These are phyloP conservation scores for Nautilus pompilius DNA, from an alignment of 1,140 invertebrate species.

Conservation along the genomic window DNA sequence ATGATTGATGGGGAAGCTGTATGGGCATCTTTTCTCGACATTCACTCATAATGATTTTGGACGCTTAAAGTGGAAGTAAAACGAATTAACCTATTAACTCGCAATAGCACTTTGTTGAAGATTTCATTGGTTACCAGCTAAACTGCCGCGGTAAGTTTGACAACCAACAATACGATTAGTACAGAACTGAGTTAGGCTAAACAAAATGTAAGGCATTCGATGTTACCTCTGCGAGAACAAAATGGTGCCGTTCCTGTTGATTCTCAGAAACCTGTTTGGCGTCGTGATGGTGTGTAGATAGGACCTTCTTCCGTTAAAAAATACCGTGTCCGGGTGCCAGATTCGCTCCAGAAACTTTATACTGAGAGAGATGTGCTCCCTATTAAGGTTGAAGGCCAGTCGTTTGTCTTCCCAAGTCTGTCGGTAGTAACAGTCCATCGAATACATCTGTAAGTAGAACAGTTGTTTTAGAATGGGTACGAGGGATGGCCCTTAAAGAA, in stretches of 20 bases:
- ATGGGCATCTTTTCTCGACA: no score
- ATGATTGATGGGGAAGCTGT: no score
- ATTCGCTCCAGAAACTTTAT: conserved; percentile 37
- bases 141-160: no score
- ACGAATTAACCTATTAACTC: no score
- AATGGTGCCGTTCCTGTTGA: conserved; percentile 41
- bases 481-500: no score
- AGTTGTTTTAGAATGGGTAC: no score
- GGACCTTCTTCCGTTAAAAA: conserved; percentile 56
- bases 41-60: no score
- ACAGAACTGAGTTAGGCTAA: neutral
- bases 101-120: no score
- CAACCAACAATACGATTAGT: neutral
- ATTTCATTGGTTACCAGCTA: no score
- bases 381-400: conserved; percentile 34
- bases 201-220: neutral
- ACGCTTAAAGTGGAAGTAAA: no score
- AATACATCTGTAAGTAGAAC: conserved; percentile 83
- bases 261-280: conserved; percentile 49
- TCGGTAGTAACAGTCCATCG: conserved; percentile 94
- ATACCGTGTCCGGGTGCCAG: conserved; percentile 51
- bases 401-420: conserved; percentile 63
- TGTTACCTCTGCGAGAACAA: conserved; percentile 43
- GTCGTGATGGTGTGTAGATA: conserved; percentile 54
- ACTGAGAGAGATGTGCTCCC: conserved; percentile 23